Conservation (phyloP, 2,113 vertebrate genomes). For the Neoarius graeffei region DNA sequence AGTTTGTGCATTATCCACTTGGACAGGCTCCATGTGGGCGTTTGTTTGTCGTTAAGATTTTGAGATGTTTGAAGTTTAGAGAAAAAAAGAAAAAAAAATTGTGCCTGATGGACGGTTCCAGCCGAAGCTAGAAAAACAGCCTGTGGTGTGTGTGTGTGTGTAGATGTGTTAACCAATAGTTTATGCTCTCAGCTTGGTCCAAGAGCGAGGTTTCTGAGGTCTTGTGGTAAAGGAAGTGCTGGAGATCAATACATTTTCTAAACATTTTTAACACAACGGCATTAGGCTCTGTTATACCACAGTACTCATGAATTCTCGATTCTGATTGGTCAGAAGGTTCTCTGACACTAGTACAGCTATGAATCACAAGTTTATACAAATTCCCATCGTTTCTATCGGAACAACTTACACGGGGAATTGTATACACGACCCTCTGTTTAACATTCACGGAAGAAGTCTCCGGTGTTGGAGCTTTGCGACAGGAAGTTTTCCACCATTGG, state of each 20-base stretch:
- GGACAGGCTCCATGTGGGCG: conserved; percentile 18
- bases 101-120: conserved; percentile 16
- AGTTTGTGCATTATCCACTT: conserved; percentile 25
- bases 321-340: not conserved
- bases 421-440: not conserved
- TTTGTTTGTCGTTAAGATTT: conserved; percentile 38
- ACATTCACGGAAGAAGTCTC: not conserved
- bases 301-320: not conserved
- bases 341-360: not conserved
- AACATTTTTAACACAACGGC: conserved; percentile 17
- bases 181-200: not conserved
- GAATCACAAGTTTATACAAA: not conserved
- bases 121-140: conserved; percentile 9
- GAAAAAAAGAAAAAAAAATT: not conserved
- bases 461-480: not conserved
- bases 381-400: not conserved
- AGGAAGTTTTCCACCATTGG: not conserved
- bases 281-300: not conserved
- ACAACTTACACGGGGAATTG: not conserved
- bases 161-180: not conserved
- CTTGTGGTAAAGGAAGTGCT: not conserved
- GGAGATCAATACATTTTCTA: conserved; percentile 7
- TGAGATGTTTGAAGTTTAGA: conserved; percentile 10
- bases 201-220: conserved; percentile 20
- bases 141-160: not conserved